Evolutionary conservation across 2,888 invertebrate genomes (phyloP), one percentile per base, ranked within the genome.

Genomic region (Eristalis tenax): DNA sequence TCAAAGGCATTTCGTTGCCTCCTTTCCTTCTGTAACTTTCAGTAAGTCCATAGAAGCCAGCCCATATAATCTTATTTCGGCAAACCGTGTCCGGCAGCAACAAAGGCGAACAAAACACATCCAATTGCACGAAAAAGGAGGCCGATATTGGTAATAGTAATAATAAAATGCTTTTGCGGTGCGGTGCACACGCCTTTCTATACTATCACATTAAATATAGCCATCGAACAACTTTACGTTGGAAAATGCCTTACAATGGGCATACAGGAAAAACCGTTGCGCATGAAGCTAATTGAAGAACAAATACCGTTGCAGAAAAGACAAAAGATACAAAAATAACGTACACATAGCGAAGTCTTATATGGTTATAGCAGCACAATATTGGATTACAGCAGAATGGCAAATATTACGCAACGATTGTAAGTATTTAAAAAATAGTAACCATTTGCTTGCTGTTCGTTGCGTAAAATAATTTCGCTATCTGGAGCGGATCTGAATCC

Each of bases 161-260:
- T 84, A 80, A 76, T 73, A 85, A 85, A 85, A 85, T 73, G 69
- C 68, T 68, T 77, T 85, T 76, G 77, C 57, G 81, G 57, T 81
- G 73, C 68, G 28, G 57, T 73, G 81, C 76, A 85, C 81, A 85
- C 71, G 76, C 85, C 85, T 85, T 81, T 56, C 76, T 81, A 32
- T 4, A 32, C 32, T 32, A 32, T 32, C 32, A 10, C 32, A 10
- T 10, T 32, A 32, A 32, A 32, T 32, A 32, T 32, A 32, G 32
- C 8, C 32, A 32, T 32, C 32, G 8, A 32, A 32, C 32, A 32
- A 32, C 32, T 32, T 32, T 10, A 32, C 32, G 10, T 32, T 32
- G 26, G 59, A 66, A 5, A 59, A 68, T 15, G 83, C 63, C 32
- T 56, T n/a, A 43, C 43, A 65, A 65, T 11, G 59, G 57, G 43